Conservation (phyloP, 2,888 invertebrate species). For the Diloba caeruleocephala region DNA sequence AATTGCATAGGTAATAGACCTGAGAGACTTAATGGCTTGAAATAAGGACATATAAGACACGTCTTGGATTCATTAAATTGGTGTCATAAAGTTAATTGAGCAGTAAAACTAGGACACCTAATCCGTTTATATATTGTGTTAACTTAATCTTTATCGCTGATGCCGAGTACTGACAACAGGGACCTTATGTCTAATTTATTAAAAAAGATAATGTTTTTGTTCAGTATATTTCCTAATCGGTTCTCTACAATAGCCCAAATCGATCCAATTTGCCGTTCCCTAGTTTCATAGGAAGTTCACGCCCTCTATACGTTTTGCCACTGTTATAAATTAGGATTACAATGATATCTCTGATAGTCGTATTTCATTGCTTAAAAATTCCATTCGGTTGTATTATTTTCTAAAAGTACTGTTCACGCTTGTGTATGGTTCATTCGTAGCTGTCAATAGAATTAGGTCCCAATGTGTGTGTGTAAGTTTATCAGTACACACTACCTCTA, state of each 20-base stretch:
- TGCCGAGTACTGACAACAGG: neutral
- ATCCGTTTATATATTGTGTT: conserved; percentile 1
- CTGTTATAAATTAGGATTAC: conserved; percentile 34
- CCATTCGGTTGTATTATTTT: too few species aligned
- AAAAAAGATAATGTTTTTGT: neutral
- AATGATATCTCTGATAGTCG: conserved; percentile 23
- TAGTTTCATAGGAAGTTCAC: conserved; percentile 31
- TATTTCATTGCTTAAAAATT: conserved; percentile 2
- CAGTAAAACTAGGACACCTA: conserved; percentile 24
- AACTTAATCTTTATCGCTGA: conserved; percentile 7
- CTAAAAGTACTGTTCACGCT: too few species aligned
- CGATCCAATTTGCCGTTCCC: conserved; percentile 33
- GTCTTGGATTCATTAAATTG: conserved; percentile 23
- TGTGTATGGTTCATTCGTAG: too few species aligned
- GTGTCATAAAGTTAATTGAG: conserved; percentile 42
- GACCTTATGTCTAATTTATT: too few species aligned
- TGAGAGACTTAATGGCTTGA: neutral
- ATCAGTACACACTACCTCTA: too few species aligned
- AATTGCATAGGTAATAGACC: too few species aligned
- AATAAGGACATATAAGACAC: conserved; percentile 23
- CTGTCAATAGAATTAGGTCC: too few species aligned
- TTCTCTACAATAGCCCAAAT: conserved; percentile 8
- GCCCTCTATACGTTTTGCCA: conserved; percentile 33
- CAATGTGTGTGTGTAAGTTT: too few species aligned
- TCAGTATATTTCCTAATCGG: neutral